Percentiles rank a stretch among this genome's conserved stretches.
phyloP scores from a whole-genome alignment of 2,888 invertebrate species.

The Melipona beecheii region DNA sequence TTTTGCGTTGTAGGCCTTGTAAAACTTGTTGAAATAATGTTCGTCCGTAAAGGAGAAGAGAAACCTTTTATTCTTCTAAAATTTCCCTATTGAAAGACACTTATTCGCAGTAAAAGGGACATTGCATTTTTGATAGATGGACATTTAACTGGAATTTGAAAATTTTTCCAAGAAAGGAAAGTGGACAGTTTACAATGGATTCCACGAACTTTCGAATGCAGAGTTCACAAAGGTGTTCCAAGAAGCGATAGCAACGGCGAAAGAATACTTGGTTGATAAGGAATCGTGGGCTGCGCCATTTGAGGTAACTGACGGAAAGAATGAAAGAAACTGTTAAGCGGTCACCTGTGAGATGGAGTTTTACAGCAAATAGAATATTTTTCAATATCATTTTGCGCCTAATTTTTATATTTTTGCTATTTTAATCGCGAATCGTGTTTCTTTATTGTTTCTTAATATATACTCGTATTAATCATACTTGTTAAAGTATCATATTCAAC shows the following conservation, averaged over 20 bases:
- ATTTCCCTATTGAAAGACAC: too few relatives aligned
- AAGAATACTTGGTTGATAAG: conserved; percentile 37
- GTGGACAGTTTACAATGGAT: background rate
- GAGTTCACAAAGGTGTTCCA: conserved; percentile 19
- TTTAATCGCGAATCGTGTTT: background rate
- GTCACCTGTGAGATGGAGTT: background rate
- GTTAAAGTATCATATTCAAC: too few relatives aligned
- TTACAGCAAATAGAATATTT: background rate
- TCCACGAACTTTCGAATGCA: conserved; percentile 5
- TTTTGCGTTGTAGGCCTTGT: background rate
- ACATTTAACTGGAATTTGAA: too few relatives aligned
- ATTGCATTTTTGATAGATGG: too few relatives aligned
- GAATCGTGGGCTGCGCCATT: conserved; percentile 21
- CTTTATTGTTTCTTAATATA: background rate
- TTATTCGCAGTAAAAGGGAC: too few relatives aligned
- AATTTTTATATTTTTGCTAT: background rate
- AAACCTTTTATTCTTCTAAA: background rate
- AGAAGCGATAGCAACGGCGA: conserved; percentile 36
- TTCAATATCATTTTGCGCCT: background rate
- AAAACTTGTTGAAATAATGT: background rate
- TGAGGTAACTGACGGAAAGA: background rate
- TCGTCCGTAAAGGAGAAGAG: background rate
- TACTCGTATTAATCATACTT: background rate
- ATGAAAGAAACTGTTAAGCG: background rate
- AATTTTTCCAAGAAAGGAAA: background rate